Evolutionary conservation across 2,797 vertebrate genomes (phyloP), one percentile per base, ranked within the genome.

Genomic region (Clarias laeviceps): DNA sequence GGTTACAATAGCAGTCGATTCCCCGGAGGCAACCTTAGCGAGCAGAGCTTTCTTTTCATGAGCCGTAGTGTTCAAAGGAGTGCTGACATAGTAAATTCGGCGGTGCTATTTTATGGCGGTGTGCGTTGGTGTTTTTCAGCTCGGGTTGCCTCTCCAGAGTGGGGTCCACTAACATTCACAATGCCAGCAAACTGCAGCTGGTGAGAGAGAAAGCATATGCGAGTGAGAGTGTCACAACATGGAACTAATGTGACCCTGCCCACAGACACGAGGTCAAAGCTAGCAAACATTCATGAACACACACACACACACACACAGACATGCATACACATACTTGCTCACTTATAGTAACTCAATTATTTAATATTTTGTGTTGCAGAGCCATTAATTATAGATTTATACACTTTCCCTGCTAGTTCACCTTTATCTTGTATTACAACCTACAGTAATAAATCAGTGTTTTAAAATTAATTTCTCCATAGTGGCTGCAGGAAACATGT

Each of bases 61-160:
- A 88, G 86, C 69, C 72, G 80, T 40, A 62, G 62, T 59, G 72
- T 85, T 89, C 86, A 87, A 88, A 90, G 82, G 82, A 62, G 84
- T 64, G 84, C 83, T 83, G 87, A 88, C 82, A 85, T 17, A 62
- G 80, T 86, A 79, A 86, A 86, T 81, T 83, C 64, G 62, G 62
- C 27, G 82, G 82, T 86, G 78, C 74, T 50, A 37, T 84, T 90
- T 90, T 90, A 90, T 86, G 84, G 87, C 57, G 50, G 84, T 70
- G 82, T 80, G 82, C 79, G 80, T 87, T 84, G 84, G 84, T 83
- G 85, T 88, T 86, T 87, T 88, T 85, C 83, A 84, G 80, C 86
- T 90, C 86, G 84, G 81, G 80, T 90, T 88, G 54, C 88, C 84
- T 88, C 89, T 88, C 86, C 57, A 73, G 84, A 88, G 84, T 77